Base-by-base conservation (phyloP, 1,140 invertebrate genomes). In the Diabrotica undecimpunctata region DNA sequence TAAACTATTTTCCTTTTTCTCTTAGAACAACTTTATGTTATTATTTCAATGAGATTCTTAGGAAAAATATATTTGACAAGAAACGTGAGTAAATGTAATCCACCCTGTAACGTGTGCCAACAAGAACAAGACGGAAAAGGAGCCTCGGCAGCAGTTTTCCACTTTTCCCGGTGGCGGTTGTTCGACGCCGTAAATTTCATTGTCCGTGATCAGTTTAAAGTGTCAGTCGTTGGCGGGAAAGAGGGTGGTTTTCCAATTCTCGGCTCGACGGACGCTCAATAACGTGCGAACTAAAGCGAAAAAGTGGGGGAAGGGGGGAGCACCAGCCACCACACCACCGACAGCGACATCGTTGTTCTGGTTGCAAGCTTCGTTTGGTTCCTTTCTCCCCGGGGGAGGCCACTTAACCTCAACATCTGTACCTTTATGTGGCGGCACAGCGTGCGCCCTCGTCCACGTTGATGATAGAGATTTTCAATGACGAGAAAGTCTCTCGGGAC, bases 131-230 rank as follows among this genome's bases (percentile, higher is more conserved):
- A 46, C 41, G n/a, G 8, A 46, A 62, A 67, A 72, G 62, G 52
- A 68, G 64, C 57, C 60, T 54, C 62, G 61, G 63, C 62, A 66
- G 66, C 66, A 72, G 53, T 73, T 73, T 72, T 73, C 56, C 69
- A 72, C 14, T 73, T 72, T 72, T 72, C 60, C 69, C 66, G 66
- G 64, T 46, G 41, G 41, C 41, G 41, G 41, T 46, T 46, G n/a
- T 68, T 63, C 60, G 65, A 46, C 57, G 71, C 69, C 70, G 74
- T 75, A 77, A 77, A 77, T 76, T 77, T 77, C 72, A 76, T 77
- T 77, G 75, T 77, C 71, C 72, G 71, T 75, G 76, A 78, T 78
- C 75, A 76, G 75, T 78, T 78, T 78, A 78, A 78, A 77, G 77
- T 75, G 71, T 71, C 63, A 68, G 41, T 46, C 41, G 41, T 46